phyloP scores from a whole-genome alignment of 2,797 vertebrate species.

The Bradypodion ventrale region DNA sequence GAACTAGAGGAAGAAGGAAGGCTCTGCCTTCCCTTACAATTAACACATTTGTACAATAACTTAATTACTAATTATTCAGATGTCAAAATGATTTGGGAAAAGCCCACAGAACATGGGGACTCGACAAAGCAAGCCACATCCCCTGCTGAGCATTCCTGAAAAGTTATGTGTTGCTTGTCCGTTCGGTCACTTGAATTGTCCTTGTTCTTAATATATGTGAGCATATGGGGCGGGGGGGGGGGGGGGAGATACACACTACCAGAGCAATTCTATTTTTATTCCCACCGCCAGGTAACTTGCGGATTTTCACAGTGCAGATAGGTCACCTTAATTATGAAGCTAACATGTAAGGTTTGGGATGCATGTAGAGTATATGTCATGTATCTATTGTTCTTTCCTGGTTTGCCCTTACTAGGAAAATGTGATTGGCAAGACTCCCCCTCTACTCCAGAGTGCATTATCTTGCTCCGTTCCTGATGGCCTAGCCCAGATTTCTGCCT shows the following conservation, averaged over 20 bases:
- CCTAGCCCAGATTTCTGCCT: not conserved
- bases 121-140: too few relatives aligned
- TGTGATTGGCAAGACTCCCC: not conserved
- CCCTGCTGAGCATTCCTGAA: too few relatives aligned
- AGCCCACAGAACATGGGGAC: too few relatives aligned
- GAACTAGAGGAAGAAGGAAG: too few relatives aligned
- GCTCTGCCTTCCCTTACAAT: too few relatives aligned
- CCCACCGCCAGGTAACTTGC: conserved; percentile 43
- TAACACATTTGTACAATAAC: too few relatives aligned
- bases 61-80: too few relatives aligned
- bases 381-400: not conserved
- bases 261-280: conserved; percentile 54
- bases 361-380: not conserved
- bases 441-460: not conserved
- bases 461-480: not conserved
- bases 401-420: not conserved
- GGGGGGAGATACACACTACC: not conserved
- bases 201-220: conserved; percentile 36
- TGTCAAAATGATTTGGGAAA: too few relatives aligned
- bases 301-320: conserved; percentile 16
- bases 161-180: not conserved
- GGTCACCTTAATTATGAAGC: conserved; percentile 47
- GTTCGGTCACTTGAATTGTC: not conserved
- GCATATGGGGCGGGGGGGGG: conserved; percentile 42
- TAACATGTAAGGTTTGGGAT: not conserved